Evolutionary conservation across 2,797 vertebrate genomes (phyloP).

Genomic region (Propithecus perrieri): DNA sequence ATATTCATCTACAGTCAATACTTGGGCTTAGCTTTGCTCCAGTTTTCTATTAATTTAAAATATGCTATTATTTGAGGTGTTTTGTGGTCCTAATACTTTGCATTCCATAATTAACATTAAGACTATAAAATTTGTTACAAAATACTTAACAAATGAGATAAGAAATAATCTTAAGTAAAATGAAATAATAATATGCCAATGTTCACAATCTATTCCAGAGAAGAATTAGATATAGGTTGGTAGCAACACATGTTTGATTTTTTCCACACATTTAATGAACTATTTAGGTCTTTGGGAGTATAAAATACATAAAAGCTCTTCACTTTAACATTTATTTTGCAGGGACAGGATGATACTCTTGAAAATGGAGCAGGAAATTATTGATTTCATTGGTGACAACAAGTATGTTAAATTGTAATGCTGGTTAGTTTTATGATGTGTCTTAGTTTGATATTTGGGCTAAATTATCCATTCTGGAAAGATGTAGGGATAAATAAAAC

Average conservation of each 20-base stretch:
- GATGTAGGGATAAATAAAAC: background rate
- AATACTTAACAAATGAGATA: background rate
- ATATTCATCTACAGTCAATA: background rate
- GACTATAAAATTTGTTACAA: background rate
- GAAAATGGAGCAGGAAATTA: slow-evolving; percentile 98
- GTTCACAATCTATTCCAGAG: background rate
- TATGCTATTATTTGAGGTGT: background rate
- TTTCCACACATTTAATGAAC: background rate
- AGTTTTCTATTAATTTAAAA: background rate
- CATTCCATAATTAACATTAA: background rate
- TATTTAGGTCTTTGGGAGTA: background rate
- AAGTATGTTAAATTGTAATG: slow-evolving; percentile 87
- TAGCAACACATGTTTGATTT: background rate
- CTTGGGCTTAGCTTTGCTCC: background rate
- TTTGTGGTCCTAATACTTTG: background rate
- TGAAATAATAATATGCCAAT: background rate
- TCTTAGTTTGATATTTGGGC: slow-evolving; percentile 34
- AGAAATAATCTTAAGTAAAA: background rate
- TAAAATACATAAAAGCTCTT: background rate
- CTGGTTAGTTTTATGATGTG: background rate
- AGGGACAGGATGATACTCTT: slow-evolving; percentile 97
- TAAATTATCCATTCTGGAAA: slow-evolving; percentile 32
- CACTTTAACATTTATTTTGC: slow-evolving; percentile 78
- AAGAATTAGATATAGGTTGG: background rate
- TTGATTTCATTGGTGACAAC: slow-evolving; percentile 95